Evolutionary conservation across 1,140 invertebrate species (phyloP), one percentile per base, ranked within the genome.

Genomic region (Eulimnadia texana): DNA sequence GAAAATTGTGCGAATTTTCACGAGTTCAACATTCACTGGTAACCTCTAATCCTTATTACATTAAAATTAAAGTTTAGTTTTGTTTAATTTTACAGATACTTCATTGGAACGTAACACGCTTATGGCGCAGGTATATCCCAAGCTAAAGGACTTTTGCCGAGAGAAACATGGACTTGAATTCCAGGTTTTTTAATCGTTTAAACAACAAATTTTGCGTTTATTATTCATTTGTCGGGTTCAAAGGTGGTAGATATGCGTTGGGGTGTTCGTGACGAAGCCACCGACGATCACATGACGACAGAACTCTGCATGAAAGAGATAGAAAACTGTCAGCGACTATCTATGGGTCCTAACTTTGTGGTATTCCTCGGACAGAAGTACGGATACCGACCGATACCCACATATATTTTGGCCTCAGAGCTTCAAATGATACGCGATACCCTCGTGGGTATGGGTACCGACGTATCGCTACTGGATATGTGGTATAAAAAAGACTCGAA

Each of bases 231-330:
- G n/a, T n/a, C n/a, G n/a, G n/a, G n/a, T n/a, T n/a, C n/a, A n/a
- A n/a, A 95, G 90, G 93, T 98, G 0, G 93, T 98, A 22, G 95
- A 98, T 74, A 98, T 98, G 94, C 79, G 94, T 72, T 98, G 95
- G 94, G 95, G 94, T 22, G 86, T 93, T 2, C 77, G 89, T 68
- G 94, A 98, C 69, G 93, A 98, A 75, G 93, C 93, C 0, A 98
- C 93, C 0, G 93, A 98, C 71, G 94, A 98, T 83, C 94, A 98
- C 74, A 95, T 97, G 92, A 98, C 94, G 9, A 97, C 93, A 0
- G 90, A 97, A 69, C 80, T 98, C 0, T 98, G 94, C 71, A 97
- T 98, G 90, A 83, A 89, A 64, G 95, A 98, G 78, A 98, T 98
- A 62, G 85, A 90, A 72, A 98, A 97, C 74, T 98, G 94, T 72